Base-by-base conservation (phyloP, 2,113 vertebrate genomes). In the Regulus satrapa region DNA sequence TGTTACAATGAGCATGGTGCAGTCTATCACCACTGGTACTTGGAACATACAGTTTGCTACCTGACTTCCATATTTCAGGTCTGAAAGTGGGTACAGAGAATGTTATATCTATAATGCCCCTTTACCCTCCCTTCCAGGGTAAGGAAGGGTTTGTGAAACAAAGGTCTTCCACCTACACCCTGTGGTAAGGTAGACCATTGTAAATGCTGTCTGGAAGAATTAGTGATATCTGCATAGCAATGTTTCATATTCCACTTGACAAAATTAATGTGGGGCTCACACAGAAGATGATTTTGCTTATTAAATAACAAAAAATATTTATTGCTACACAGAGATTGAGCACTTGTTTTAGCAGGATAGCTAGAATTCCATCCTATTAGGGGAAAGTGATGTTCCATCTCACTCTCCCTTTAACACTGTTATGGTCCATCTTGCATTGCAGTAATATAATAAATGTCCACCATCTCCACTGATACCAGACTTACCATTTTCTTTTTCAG, bases 401-500 rank as follows among this genome's bases (percentile, higher is more conserved):
- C 36, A 34, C 15, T 86, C 28, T 40, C 55, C 15, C 31, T 67
- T 66, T 63, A 40, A 8, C 8, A 41, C 14, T 0, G 0, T 4
- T 40, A 7, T 23, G 20, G 36, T 68, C 61, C 34, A 32, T 63
- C 40, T 72, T 34, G 10, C 8, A 2, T 26, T 38, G 9, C 69
- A 68, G 52, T 32, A 61, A 40, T 38, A 77, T 34, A 58, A 36
- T 24, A 45, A 81, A 89, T 8, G 71, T 11, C 12, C 15, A 69
- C 40, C 28, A 14, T 51, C 5, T 62, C 55, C 67, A 66, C 6
- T 59, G 67, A 34, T 12, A 69, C 20, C 61, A 84, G 21, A 95
- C 98, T 98, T 97, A 99, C 99, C 98, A 98, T 97, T 97, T 99
- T 99, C 98, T 99, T 99, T 94, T 99, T 99, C 78, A 99, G 97